Evolutionary conservation across 1,140 invertebrate genomes (phyloP), one percentile per base, ranked within the genome.

Genomic region (Neelides sp.): DNA sequence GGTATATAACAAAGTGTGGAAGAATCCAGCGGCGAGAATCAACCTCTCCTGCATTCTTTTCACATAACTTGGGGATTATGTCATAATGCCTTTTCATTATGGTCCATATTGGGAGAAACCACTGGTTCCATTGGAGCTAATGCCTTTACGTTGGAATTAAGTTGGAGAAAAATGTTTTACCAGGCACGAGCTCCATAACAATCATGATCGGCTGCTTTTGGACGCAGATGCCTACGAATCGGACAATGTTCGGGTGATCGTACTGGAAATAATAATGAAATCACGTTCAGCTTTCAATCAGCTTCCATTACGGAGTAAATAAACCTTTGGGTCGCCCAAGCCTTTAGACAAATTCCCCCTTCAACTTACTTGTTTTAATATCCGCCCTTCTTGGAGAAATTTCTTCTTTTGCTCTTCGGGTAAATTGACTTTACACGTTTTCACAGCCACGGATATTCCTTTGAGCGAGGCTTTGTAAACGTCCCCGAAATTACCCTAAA

Each of bases 131-230:
- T n/a, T n/a, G n/a, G n/a, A n/a, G n/a, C n/a, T n/a, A n/a, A n/a
- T n/a, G n/a, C n/a, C n/a, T n/a, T n/a, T n/a, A n/a, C n/a, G n/a
- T n/a, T n/a, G n/a, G 19, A 20, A 7, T 8, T 24, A 22, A 44
- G 19, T 43, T 10, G 27, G 22, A 44, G 15, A 47, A 19, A 20
- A 28, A 43, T 40, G 17, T 8, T 54, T 65, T 68, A 87, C 88
- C 88, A 58, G 83, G 78, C n/a, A 95, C 89, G 47, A 93, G 73
- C 71, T 98, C 93, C 91, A 98, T 95, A 19, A 97, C 88, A 63
- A 98, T 96, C 92, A 97, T 96, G 42, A 98, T 93, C 0, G 94
- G 94, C 63, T 96, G 91, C 64, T 95, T 92, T 65, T 95, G 90
- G 40, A 95, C 91, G 62, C 91, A 94, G 60, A 98, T 96, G 19